Conservation (phyloP, 2,888 invertebrate genomes). For the Xestia ashworthii region DNA sequence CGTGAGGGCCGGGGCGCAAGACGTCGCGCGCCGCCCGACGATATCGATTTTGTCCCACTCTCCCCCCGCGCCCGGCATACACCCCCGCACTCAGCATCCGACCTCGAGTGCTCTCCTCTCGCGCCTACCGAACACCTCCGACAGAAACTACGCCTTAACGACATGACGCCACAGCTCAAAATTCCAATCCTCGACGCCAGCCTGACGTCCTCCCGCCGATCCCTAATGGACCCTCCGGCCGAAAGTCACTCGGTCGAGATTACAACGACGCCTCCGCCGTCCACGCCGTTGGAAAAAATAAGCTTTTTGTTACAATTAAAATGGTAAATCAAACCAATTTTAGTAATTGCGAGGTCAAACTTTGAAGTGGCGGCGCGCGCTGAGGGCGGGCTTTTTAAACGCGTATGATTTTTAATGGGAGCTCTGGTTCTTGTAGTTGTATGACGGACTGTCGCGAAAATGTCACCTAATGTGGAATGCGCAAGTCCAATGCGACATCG, state of each 20-base stretch:
- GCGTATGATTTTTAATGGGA: slow-evolving; percentile 84
- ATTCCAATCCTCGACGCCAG: slow-evolving; percentile 78
- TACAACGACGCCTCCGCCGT: slow-evolving; percentile 82
- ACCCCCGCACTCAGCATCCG: slow-evolving; percentile 89
- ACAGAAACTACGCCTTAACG: slow-evolving; percentile 89
- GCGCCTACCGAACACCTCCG: slow-evolving; percentile 89
- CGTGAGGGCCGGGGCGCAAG: slow-evolving; percentile 84
- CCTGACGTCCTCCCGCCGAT: slow-evolving; percentile 79
- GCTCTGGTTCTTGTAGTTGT: slow-evolving; percentile 70
- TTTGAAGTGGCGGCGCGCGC: slow-evolving; percentile 84
- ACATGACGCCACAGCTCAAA: slow-evolving; percentile 88
- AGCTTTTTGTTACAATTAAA: slow-evolving; percentile 91
- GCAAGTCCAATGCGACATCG: slow-evolving; percentile 56
- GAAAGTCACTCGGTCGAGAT: slow-evolving; percentile 90
- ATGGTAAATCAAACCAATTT: slow-evolving; percentile 91
- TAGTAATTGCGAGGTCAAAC: slow-evolving; percentile 90
- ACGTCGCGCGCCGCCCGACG: slow-evolving; percentile 90
- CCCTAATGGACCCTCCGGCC: slow-evolving; percentile 87
- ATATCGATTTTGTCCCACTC: slow-evolving; percentile 90
- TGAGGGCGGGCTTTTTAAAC: slow-evolving; percentile 80
- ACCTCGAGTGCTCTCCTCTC: slow-evolving; percentile 90
- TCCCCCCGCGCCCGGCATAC: slow-evolving; percentile 80
- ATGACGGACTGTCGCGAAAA: slow-evolving; percentile 58
- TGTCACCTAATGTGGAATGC: slow-evolving; percentile 41
- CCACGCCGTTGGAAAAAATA: slow-evolving; percentile 87